Evolutionary conservation across 2,888 invertebrate species (phyloP).

Genomic region (Rhamnusium bicolor): DNA sequence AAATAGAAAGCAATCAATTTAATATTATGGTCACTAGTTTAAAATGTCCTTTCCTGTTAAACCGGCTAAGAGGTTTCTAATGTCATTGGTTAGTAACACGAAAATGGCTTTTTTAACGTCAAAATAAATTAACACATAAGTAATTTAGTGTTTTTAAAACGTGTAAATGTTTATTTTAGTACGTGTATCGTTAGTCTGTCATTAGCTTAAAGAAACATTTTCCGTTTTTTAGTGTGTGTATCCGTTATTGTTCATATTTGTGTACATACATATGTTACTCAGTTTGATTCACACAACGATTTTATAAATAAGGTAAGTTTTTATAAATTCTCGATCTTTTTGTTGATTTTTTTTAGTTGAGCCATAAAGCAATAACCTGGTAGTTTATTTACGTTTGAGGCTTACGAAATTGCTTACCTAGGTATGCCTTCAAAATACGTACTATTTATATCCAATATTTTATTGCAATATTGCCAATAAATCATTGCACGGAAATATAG

Average conservation of each 20-base stretch:
- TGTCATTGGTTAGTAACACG: conserved; percentile 15
- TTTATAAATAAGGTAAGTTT: conserved; percentile 43
- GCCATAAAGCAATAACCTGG: background rate
- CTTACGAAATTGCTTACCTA: background rate
- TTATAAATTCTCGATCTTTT: background rate
- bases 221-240: conserved; percentile 38
- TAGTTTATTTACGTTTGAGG: background rate
- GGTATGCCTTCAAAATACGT: background rate
- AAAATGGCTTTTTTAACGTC: conserved; percentile 41
- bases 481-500: background rate
- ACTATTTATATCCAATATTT: background rate
- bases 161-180: conserved; percentile 39
- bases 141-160: conserved; percentile 37
- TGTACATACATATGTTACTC: conserved; percentile 43
- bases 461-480: background rate
- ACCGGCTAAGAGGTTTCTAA: background rate
- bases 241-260: conserved; percentile 42
- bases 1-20: too few relatives aligned
- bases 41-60: conserved; percentile 3
- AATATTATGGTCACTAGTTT: too few relatives aligned
- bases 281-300: conserved; percentile 42
- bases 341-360: background rate
- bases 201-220: conserved; percentile 34
- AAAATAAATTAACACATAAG: conserved; percentile 40
- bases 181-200: conserved; percentile 28